These are phyloP conservation scores for Operophtera brumata DNA, from an alignment of 2,888 invertebrate species.

Conservation along the genomic window DNA sequence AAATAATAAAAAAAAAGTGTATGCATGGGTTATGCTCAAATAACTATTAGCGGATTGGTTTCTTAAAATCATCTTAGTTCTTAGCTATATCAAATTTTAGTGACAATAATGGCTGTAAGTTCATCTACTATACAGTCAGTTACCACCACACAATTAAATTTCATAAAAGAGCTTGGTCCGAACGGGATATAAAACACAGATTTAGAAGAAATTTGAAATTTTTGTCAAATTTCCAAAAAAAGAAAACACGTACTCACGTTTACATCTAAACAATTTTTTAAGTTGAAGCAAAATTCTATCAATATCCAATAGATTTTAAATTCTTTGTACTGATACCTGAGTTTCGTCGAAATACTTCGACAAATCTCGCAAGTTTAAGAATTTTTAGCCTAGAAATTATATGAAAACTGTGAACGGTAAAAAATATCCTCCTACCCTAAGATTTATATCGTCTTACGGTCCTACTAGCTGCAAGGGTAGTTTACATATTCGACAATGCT, in stretches of 20 bases:
- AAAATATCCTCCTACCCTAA: too few relatives aligned
- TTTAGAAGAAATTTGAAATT: constrained; percentile 40
- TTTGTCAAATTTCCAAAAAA: constrained; percentile 28
- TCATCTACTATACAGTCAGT: constrained; percentile 43
- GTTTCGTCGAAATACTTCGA: constrained; percentile 55
- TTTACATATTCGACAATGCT: too few relatives aligned
- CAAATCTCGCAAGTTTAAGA: too few relatives aligned
- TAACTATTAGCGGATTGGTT: background rate
- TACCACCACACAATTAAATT: constrained; percentile 34
- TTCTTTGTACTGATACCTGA: constrained; percentile 78
- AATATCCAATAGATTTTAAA: constrained; percentile 49
- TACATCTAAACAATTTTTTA: constrained; percentile 68
- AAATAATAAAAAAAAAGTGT: too few relatives aligned
- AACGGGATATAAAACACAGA: constrained; percentile 39
- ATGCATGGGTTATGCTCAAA: constrained; percentile 1
- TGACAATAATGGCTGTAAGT: background rate
- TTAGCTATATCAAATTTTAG: background rate
- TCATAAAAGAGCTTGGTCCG: constrained; percentile 58
- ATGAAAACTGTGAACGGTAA: too few relatives aligned
- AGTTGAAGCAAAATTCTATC: constrained; percentile 55
- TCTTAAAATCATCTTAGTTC: background rate
- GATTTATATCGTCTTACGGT: too few relatives aligned
- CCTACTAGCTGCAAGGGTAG: too few relatives aligned
- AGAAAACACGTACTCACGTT: constrained; percentile 32
- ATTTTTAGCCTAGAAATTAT: too few relatives aligned